Base-by-base conservation (phyloP, 2,113 vertebrate species). In the Vicugna pacos region DNA sequence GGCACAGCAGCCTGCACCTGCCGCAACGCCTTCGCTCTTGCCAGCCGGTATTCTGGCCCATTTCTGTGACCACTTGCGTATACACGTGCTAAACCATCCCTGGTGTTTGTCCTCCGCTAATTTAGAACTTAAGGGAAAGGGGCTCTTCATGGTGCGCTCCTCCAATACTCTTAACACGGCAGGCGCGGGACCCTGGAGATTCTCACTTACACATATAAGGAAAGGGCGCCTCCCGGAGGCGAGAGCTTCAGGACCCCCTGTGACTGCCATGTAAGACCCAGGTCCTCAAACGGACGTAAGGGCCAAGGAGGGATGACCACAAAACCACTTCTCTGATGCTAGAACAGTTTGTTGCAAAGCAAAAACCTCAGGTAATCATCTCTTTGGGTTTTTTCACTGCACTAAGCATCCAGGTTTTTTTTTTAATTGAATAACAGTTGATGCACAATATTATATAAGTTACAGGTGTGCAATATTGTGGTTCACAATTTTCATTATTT, bases 341-440 rank as follows among this genome's bases (percentile, higher is more conserved):
- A 89, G 54, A 87, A 95, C 83, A 83, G 70, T 38, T 65, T 86
- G 65, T n/a, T 75, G 48, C 24, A 35, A 65, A 83, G n/a, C 75
- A 26, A 94, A 64, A 75, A 79, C 38, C 84, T 72, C 62, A 73
- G 72, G 50, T 70, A 52, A 73, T 91, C 93, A 54, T 32, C 16
- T 79, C 56, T 87, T 84, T 9, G n/a, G 32, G 58, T 96, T 80
- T 83, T 80, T n/a, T 83, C 30, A 28, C 60, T 32, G 35, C 48
- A 38, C 20, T 90, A 42, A 90, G 54, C 85, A 69, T n/a, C 65
- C 46, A 64, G 30, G 38, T 42, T 42, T 42, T 42, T 42, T 42
- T 42, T 42, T 42, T 38, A 38, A 38, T 38, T 38, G 38, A 4
- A 4, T 38, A 38, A 38, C 38, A 38, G 38, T 38, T 38, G 38